Evolutionary conservation across 2,888 invertebrate genomes (phyloP).

Genomic region (Caradrina kadenii): DNA sequence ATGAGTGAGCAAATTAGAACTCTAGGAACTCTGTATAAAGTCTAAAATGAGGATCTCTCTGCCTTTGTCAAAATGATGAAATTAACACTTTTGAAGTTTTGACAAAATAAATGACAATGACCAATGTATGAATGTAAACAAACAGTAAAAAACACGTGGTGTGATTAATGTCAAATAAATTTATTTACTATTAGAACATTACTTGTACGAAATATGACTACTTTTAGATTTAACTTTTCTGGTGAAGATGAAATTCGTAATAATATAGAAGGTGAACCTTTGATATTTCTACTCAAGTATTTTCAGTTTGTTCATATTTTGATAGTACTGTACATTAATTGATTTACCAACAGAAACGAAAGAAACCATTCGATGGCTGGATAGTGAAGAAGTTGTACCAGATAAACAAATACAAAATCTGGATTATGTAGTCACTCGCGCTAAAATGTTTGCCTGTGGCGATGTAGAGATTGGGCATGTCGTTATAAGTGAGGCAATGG

Average conservation of each 20-base stretch:
- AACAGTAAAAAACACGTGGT: background rate
- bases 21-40: accelerated
- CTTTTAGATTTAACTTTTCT: constrained; percentile 81
- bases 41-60: background rate
- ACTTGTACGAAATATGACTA: constrained; percentile 57
- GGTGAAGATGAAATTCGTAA: constrained; percentile 58
- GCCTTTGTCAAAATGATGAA: too few species aligned
- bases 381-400: constrained; percentile 78
- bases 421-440: constrained; percentile 76
- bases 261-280: constrained; percentile 54
- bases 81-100: too few species aligned
- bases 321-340: background rate
- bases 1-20: background rate
- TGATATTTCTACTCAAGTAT: background rate
- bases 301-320: background rate
- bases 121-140: background rate
- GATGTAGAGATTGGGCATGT: constrained; percentile 88
- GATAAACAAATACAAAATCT: constrained; percentile 73
- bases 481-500: constrained; percentile 78
- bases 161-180: background rate
- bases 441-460: constrained; percentile 84
- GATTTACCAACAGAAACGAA: constrained; percentile 39
- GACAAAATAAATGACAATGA: too few species aligned
- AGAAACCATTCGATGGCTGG: constrained; percentile 74
- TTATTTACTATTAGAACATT: background rate